phyloP scores from a whole-genome alignment of 2,797 vertebrate species.

The Todus mexicanus region DNA sequence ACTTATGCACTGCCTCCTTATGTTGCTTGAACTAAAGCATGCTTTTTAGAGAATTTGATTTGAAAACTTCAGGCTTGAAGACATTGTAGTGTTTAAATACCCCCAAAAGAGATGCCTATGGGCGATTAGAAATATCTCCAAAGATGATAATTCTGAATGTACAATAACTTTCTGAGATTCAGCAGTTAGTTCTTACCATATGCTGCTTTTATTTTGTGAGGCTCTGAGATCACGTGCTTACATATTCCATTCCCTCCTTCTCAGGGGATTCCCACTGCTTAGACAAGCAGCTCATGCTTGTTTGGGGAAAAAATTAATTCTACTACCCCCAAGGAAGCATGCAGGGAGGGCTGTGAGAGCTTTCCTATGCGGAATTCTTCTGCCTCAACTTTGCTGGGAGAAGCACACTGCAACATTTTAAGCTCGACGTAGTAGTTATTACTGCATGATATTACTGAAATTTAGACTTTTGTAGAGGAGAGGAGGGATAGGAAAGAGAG shows the following conservation, averaged over 20 bases:
- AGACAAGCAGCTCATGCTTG: neutral
- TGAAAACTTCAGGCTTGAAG: neutral
- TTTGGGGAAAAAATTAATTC: constrained; percentile 9
- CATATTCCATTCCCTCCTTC: neutral
- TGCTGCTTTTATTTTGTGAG: neutral
- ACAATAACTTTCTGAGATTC: neutral
- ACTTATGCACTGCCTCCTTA: neutral
- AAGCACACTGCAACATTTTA: neutral
- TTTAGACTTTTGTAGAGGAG: neutral
- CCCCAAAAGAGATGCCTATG: neutral
- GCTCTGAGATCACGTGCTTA: neutral
- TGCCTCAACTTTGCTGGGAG: neutral
- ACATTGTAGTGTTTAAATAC: neutral
- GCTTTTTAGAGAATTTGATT: neutral
- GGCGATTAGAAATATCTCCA: neutral
- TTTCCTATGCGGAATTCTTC: neutral
- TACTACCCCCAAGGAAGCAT: neutral
- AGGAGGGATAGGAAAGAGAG: neutral
- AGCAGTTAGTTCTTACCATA: constrained; percentile 29
- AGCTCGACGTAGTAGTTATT: neutral
- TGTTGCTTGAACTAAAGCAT: neutral
- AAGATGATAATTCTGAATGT: neutral
- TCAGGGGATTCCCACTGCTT: constrained; percentile 21
- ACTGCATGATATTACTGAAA: neutral
- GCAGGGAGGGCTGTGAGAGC: neutral